Percentiles rank a stretch among this genome's conserved stretches.
Evolutionary conservation across 2,113 vertebrate genomes (phyloP).

Genomic region (Menura novaehollandiae): DNA sequence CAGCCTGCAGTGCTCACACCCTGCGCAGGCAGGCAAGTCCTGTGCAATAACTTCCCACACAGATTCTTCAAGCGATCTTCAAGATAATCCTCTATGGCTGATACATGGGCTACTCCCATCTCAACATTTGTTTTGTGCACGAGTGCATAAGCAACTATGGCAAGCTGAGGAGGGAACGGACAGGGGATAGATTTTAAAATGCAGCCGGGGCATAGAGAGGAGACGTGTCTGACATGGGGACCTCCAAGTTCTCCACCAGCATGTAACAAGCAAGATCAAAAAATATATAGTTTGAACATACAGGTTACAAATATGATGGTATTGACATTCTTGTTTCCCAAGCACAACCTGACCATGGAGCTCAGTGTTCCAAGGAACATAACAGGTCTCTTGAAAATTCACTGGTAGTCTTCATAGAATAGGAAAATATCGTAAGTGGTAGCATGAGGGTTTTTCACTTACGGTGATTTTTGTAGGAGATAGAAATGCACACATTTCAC

Average conservation of each 20-base stretch:
- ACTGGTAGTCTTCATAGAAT: neutral
- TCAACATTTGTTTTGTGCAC: neutral
- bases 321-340: neutral
- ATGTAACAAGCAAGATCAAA: neutral
- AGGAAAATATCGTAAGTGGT: neutral
- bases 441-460: neutral
- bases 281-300: neutral
- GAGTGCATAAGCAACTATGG: neutral
- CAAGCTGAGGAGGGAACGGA: neutral
- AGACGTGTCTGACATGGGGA: neutral
- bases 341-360: neutral
- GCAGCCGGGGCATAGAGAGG: fast-evolving
- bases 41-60: neutral
- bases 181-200: neutral
- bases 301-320: neutral
- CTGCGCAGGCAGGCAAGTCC: neutral
- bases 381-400: neutral
- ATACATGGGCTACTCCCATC: neutral
- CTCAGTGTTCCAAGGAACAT: neutral
- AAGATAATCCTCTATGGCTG: neutral
- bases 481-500: neutral
- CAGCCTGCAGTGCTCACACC: neutral
- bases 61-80: neutral
- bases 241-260: neutral
- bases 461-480: neutral